These are phyloP conservation scores for Peromyscus polionotus DNA, from an alignment of 2,113 vertebrate species.

Conservation along the genomic window DNA sequence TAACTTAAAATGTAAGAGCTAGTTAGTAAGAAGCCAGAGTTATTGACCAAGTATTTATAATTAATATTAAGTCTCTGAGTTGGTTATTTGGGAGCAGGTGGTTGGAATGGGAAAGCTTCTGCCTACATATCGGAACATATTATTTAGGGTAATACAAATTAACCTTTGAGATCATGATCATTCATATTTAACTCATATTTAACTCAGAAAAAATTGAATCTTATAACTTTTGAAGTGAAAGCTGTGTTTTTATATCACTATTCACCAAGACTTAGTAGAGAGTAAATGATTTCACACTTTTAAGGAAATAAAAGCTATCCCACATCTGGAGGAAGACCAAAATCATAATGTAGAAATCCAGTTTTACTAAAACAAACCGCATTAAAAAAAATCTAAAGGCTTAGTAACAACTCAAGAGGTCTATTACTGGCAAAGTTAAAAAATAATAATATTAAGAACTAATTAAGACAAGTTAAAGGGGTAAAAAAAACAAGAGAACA, in stretches of 20 bases:
- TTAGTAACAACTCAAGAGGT: not conserved
- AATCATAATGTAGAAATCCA: conserved; percentile 7
- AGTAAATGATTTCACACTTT: not conserved
- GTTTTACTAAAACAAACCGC: not conserved
- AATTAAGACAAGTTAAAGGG: not conserved
- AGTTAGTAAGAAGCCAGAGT: too few species aligned
- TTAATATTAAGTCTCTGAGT: too few species aligned
- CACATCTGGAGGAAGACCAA: not conserved
- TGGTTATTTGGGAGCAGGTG: too few species aligned
- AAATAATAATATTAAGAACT: conserved; percentile 16
- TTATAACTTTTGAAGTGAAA: not conserved
- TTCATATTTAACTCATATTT: not conserved
- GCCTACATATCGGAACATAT: not conserved
- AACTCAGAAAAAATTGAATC: not conserved
- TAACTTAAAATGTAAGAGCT: too few species aligned
- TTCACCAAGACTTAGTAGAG: not conserved
- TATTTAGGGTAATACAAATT: not conserved
- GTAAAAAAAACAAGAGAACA: not conserved
- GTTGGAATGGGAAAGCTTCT: too few species aligned
- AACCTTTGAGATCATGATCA: not conserved
- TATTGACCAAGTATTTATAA: too few species aligned
- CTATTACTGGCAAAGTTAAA: not conserved
- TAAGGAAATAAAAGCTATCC: not conserved
- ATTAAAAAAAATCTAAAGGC: not conserved
- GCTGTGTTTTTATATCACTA: not conserved